Conservation (phyloP, 2,888 invertebrate species). For the Deilephila porcellus region DNA sequence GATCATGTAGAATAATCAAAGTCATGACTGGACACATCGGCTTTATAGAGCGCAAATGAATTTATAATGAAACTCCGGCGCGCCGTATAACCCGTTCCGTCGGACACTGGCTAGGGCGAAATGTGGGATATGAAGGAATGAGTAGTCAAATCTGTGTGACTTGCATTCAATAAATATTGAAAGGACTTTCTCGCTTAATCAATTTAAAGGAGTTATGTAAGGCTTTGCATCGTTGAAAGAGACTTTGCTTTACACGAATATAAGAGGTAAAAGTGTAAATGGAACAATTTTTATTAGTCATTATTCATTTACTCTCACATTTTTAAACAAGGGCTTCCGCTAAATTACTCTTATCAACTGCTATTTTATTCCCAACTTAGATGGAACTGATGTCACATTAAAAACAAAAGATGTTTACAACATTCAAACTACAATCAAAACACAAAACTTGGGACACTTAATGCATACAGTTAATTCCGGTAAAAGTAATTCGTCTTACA, state of each 20-base stretch:
- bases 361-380: too few relatives aligned
- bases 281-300: too few relatives aligned
- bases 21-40: conserved; percentile 71
- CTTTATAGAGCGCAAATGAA: conserved; percentile 68
- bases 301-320: too few relatives aligned
- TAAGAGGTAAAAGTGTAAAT: too few relatives aligned
- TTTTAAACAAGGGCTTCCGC: too few relatives aligned
- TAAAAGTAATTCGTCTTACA: background rate
- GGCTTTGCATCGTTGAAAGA: too few relatives aligned
- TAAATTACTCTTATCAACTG: too few relatives aligned
- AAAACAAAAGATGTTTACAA: background rate
- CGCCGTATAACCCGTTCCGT: conserved; percentile 17
- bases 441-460: background rate
- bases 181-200: too few relatives aligned
- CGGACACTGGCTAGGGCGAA: background rate
- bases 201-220: too few relatives aligned
- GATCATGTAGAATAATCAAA: conserved; percentile 68
- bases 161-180: background rate
- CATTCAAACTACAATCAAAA: background rate
- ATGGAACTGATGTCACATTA: too few relatives aligned
- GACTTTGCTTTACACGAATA: too few relatives aligned
- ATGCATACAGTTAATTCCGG: background rate
- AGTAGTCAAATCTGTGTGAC: conserved; percentile 15
- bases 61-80: conserved; percentile 62
- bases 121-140: conserved; percentile 21